These are phyloP conservation scores for Cataglyphis hispanica DNA, from an alignment of 1,140 invertebrate species.

Conservation along the genomic window DNA sequence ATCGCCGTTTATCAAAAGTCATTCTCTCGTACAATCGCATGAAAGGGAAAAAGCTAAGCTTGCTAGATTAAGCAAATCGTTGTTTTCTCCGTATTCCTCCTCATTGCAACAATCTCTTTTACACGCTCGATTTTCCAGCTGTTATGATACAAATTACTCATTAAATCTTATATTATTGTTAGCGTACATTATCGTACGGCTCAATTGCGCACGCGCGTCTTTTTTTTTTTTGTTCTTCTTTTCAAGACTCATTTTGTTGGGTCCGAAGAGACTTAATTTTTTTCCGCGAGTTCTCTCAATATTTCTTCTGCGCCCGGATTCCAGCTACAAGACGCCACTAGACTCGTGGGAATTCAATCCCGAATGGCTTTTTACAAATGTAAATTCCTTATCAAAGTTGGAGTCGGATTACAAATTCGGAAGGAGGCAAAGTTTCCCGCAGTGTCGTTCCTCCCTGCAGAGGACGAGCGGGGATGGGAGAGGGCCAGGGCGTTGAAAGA, in stretches of 20 bases:
- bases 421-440: slow-evolving; percentile 78
- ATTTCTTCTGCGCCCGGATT: slow-evolving; percentile 50
- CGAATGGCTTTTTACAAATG: slow-evolving; percentile 81
- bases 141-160: slow-evolving; percentile 14
- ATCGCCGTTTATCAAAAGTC: slow-evolving; percentile 64
- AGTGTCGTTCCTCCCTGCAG: slow-evolving; percentile 60
- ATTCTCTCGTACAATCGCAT: slow-evolving; percentile 32
- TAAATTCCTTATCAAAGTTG: slow-evolving; percentile 82
- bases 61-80: slow-evolving; percentile 70
- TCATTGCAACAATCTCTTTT: background rate
- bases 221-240: background rate
- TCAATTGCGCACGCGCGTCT: background rate
- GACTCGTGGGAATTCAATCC: slow-evolving; percentile 74
- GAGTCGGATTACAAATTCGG: slow-evolving; percentile 81
- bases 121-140: slow-evolving; percentile 22
- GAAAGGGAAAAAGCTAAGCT: slow-evolving; percentile 26
- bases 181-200: background rate
- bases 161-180: slow-evolving; percentile 11
- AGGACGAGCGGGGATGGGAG: slow-evolving; percentile 38
- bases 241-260: background rate
- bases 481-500: slow-evolving; percentile 45
- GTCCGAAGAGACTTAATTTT: slow-evolving; percentile 15
- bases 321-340: slow-evolving; percentile 32
- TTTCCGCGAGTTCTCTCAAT: background rate
- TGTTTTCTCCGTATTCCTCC: slow-evolving; percentile 15